Evolutionary conservation across 2,797 vertebrate genomes (phyloP), one percentile per base, ranked within the genome.

Genomic region (Aulostomus chinensis): DNA sequence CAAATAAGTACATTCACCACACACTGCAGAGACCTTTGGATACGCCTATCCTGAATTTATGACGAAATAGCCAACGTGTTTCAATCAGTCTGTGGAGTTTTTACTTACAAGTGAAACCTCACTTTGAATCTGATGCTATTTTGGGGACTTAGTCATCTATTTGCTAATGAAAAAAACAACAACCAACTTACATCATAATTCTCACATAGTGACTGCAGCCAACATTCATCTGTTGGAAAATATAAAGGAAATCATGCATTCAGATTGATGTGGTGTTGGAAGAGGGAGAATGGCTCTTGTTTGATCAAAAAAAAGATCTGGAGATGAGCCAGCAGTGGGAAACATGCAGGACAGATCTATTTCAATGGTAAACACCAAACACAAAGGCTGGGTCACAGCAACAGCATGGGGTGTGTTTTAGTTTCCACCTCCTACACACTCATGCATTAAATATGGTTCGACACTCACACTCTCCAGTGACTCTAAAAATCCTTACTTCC

Each of bases 351-450:
- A 63, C 42, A 34, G 69, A 55, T 76, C 64, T 16, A 48, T 76
- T 80, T 77, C 70, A 58, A 50, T 48, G 26, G 55, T 38, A 73
- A 79, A 74, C 56, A 65, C 9, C 16, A 10, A 63, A 61, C 74
- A 83, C 68, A 87, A 83, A 84, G 74, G 58, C 66, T 56, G 52
- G 81, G 83, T 81, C 73, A 75, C 47, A 61, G 70, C 9, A 9
- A 65, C 71, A 78, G 76, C 77, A 82, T 67, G 81, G 78, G 84
- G 80, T 66, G 71, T 81, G 82, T 85, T 88, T 77, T 58, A 80
- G 24, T 76, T 86, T 76, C 78, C 76, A 76, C 84, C 84, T 78
- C 86, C 83, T 62, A 84, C 86, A 81, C 76, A 55, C 57, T 78
- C 71, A 38, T 61, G 67, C 67, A 76, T 78, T 83, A 80, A 84